Evolutionary conservation across 2,797 vertebrate species (phyloP).

Genomic region (Silurus lanzhouensis): DNA sequence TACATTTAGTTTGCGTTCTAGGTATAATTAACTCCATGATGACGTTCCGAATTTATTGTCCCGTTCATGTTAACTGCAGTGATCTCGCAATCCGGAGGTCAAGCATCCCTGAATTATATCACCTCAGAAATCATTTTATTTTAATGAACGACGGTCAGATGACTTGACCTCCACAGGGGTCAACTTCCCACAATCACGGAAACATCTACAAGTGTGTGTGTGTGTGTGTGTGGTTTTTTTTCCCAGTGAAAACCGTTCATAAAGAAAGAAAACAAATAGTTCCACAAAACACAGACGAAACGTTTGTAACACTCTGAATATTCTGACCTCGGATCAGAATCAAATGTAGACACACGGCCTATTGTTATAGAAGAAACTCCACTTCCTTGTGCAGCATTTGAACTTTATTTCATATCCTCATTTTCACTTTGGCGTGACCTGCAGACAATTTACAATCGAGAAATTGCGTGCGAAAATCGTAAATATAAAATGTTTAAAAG

Average conservation of each 20-base stretch:
- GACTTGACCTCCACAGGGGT: background rate
- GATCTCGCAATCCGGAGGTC: background rate
- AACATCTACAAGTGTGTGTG: background rate
- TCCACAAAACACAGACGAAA: background rate
- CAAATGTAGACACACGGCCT: background rate
- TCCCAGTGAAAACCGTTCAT: background rate
- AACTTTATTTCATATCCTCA: slow-evolving; percentile 77
- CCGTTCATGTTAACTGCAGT: slow-evolving; percentile 17
- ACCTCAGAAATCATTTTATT: background rate
- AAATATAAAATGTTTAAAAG: too few species aligned
- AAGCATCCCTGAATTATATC: background rate
- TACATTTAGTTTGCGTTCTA: slow-evolving; percentile 66
- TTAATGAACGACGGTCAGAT: background rate
- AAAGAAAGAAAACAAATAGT: background rate
- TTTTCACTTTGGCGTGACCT: slow-evolving; percentile 71
- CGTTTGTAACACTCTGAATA: background rate
- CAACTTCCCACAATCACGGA: background rate
- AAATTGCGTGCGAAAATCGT: slow-evolving; percentile 48
- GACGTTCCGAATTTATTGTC: slow-evolving; percentile 62
- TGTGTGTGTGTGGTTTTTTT: background rate
- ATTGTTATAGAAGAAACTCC: slow-evolving; percentile 11
- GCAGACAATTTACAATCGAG: slow-evolving; percentile 65
- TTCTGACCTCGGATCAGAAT: background rate
- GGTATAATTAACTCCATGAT: slow-evolving; percentile 60
- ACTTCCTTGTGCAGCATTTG: slow-evolving; percentile 66